Conservation (phyloP, 1,140 invertebrate species). For the Procambarus clarkii region DNA sequence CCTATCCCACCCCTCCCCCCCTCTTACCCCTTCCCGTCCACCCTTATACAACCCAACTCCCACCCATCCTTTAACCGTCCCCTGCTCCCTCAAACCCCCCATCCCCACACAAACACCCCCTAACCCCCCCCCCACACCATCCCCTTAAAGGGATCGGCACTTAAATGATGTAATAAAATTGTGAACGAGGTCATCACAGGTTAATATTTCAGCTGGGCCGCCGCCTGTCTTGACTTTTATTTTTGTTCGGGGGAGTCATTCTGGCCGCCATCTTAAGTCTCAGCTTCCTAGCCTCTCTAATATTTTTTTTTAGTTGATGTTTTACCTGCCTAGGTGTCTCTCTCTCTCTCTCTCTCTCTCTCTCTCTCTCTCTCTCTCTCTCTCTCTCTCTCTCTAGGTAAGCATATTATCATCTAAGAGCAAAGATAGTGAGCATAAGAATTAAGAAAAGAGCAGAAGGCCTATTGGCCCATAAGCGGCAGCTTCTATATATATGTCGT, state of each 20-base stretch:
- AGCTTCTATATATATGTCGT: no score
- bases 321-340: not conserved
- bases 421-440: no score
- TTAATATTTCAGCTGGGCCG: not conserved
- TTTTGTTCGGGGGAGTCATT: not conserved
- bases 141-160: not conserved
- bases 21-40: no score
- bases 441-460: no score
- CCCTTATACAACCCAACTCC: not conserved
- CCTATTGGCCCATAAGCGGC: no score
- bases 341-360: not conserved
- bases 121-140: not conserved
- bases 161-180: not conserved
- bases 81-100: not conserved
- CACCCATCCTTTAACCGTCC: not conserved
- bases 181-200: not conserved
- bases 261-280: not conserved
- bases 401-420: no score
- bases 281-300: not conserved
- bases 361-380: not conserved
- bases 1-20: no score
- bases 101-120: not conserved
- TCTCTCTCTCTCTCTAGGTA: slow-evolving; percentile 3
- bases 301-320: not conserved
- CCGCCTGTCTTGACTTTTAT: not conserved